Base-by-base conservation (phyloP, 1,140 invertebrate genomes). In the Caenorhabditis briggsae region DNA sequence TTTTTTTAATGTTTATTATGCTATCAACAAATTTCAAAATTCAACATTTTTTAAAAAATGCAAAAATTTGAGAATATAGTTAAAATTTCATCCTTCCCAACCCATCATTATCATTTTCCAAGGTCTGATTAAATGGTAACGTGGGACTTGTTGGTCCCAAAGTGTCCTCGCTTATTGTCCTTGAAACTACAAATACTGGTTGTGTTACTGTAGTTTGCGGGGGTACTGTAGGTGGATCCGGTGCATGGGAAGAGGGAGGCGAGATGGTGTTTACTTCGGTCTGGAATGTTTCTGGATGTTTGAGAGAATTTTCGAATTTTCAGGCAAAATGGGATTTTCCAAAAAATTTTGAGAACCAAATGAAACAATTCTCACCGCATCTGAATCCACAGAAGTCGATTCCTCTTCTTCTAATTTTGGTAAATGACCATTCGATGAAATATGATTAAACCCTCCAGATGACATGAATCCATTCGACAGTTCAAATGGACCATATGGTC, bases 341-440 rank as follows among this genome's bases (percentile, higher is more conserved):
- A n/a, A n/a, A n/a, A n/a, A n/a, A n/a, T n/a, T n/a, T n/a, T n/a
- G n/a, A n/a, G n/a, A n/a, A n/a, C n/a, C 23, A 8, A 25, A 3
- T 11, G 18, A 58, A 1, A 58, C 14, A 58, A 20, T 5, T 8
- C 59, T 33, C 59, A 70, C 64, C 23, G 64, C 23, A 2, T 70
- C 64, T n/a, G 64, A 70, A 61, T 61, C 59, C 59, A 61, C 23
- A 7, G 59, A 61, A 5, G 59, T 61, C 9, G 59, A 61, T 12
- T 61, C 59, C n/a, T 78, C 70, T n/a, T 78, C 70, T 18, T 50
- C 70, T 20, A 78, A 11, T n/a, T 50, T 78, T 14, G 70, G 70
- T n/a, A 78, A 53, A 78, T 78, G 70, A 2, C 70, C n/a, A 11
- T 48, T 33, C 33, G 33, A 46, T 20, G 70, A 78, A 12, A n/a